phyloP scores from a whole-genome alignment of 2,113 vertebrate genomes.

The Sphyrna mokarran region DNA sequence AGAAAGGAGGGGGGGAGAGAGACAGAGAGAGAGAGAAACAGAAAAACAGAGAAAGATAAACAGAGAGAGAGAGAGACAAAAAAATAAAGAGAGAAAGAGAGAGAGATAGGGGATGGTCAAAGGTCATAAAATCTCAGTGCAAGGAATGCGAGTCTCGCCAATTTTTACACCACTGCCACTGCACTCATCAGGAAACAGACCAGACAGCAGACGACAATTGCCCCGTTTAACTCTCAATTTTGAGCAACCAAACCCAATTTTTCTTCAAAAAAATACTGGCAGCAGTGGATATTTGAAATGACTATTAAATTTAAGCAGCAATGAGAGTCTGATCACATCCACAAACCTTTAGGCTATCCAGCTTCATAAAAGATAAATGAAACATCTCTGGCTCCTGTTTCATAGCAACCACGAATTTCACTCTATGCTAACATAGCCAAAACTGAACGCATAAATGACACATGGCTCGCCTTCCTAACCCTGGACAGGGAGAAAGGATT shows the following conservation, averaged over 20 bases:
- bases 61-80: too few species aligned
- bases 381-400: slow-evolving; percentile 19
- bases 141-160: neutral
- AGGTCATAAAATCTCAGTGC: neutral
- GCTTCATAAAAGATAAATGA: slow-evolving; percentile 26
- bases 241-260: neutral
- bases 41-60: too few species aligned
- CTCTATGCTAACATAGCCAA: neutral
- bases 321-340: neutral
- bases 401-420: slow-evolving; percentile 25
- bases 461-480: neutral
- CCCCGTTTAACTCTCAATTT: neutral
- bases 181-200: neutral
- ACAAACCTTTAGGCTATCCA: slow-evolving; percentile 16
- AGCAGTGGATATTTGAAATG: neutral
- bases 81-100: too few species aligned
- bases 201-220: neutral
- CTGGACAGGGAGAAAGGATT: neutral
- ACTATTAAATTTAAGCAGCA: neutral
- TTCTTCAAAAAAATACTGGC: neutral
- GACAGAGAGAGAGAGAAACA: too few species aligned
- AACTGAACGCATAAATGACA: neutral
- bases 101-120: neutral
- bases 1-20: too few species aligned
- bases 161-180: neutral